A percentile compares a stretch with the other conserved stretches of the same genome.
These are phyloP conservation scores for Benitochromis conjunctus DNA, from an alignment of 2,113 vertebrate species.

Conservation along the genomic window DNA sequence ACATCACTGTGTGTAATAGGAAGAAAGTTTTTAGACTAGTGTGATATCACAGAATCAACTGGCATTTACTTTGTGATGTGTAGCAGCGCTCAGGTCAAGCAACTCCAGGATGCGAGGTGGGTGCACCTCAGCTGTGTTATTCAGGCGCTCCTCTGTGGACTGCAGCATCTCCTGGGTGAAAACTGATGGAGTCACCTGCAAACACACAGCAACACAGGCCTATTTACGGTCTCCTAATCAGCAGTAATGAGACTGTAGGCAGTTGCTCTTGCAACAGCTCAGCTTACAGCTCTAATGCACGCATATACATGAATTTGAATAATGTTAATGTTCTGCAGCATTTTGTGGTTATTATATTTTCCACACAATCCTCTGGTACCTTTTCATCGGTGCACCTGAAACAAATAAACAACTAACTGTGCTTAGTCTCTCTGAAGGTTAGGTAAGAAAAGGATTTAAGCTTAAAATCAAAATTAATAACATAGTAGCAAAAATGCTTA, in stretches of 20 bases:
- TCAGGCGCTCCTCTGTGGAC: constrained; percentile 77
- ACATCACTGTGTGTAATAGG: not conserved
- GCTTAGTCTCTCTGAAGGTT: constrained; percentile 23
- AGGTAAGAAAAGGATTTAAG: not conserved
- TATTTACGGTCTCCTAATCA: not conserved
- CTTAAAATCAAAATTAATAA: constrained; percentile 41
- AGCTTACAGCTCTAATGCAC: not conserved
- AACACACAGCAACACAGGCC: constrained; percentile 33
- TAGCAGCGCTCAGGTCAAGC: constrained; percentile 74
- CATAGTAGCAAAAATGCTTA: not conserved
- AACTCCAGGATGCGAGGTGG: constrained; percentile 75
- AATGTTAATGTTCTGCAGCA: not conserved
- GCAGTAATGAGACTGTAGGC: not conserved
- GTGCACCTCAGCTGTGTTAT: constrained; percentile 61
- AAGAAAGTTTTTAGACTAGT: not conserved
- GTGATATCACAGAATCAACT: not conserved
- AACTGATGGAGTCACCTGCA: constrained; percentile 84
- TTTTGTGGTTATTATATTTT: not conserved
- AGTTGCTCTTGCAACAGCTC: not conserved
- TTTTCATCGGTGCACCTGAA: not conserved
- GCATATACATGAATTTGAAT: not conserved
- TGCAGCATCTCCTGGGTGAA: constrained; percentile 83
- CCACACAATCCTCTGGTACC: not conserved
- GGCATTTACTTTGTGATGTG: constrained; percentile 80
- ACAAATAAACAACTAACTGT: constrained; percentile 24